Conservation (phyloP, 2,797 vertebrate genomes). For the Sebastes hopkinsi region DNA sequence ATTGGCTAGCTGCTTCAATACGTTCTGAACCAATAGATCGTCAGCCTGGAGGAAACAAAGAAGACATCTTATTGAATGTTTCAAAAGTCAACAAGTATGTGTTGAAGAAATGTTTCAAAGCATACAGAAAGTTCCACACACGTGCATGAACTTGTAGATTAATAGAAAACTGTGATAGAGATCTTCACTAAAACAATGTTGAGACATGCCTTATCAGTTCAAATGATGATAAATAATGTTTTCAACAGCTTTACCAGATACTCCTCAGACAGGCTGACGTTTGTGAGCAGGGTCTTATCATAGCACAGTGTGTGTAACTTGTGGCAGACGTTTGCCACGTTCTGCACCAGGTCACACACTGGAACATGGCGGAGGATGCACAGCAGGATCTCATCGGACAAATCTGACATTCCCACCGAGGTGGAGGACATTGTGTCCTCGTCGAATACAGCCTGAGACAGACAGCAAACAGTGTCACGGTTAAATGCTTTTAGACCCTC, state of each 20-base stretch:
- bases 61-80: not conserved
- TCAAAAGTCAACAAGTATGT: not conserved
- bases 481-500: not conserved
- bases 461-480: not conserved
- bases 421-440: constrained; percentile 68
- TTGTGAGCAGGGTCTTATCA: constrained; percentile 92
- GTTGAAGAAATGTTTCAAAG: not conserved
- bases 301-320: constrained; percentile 88
- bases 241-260: constrained; percentile 83
- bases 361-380: constrained; percentile 91
- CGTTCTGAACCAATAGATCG: constrained; percentile 83
- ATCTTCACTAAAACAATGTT: not conserved
- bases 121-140: not conserved
- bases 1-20: constrained; percentile 84
- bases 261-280: constrained; percentile 87
- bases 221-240: not conserved
- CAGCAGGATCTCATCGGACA: constrained; percentile 95
- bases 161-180: not conserved
- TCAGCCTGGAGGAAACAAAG: constrained; percentile 80
- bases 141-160: not conserved
- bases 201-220: not conserved
- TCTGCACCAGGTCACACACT: constrained; percentile 89
- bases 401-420: constrained; percentile 86
- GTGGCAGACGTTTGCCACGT: constrained; percentile 88
- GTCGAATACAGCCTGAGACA: constrained; percentile 68